These are phyloP conservation scores for Thaumetopoea pityocampa DNA, from an alignment of 1,140 invertebrate genomes.

Conservation along the genomic window DNA sequence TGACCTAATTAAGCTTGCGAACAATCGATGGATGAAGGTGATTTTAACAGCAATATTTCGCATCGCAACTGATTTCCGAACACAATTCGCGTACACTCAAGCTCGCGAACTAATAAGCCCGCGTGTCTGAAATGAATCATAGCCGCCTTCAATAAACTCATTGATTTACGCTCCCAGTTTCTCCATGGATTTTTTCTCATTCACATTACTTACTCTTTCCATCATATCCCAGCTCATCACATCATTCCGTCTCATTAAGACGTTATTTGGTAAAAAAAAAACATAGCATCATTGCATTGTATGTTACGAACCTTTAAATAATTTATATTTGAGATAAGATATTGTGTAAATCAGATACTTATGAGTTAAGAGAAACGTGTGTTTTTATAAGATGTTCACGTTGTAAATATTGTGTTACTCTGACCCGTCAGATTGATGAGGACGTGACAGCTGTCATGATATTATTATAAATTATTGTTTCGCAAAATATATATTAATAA, in stretches of 20 bases:
- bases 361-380: constrained; percentile 12
- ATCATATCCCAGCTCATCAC: constrained; percentile 12
- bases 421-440: no score
- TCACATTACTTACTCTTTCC: constrained; percentile 14
- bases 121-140: constrained; percentile 28
- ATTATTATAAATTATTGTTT: no score
- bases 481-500: no score
- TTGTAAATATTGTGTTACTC: no score
- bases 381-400: no score
- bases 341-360: constrained; percentile 15
- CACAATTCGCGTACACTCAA: no score
- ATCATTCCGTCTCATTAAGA: constrained; percentile 33
- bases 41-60: no score
- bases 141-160: constrained; percentile 20
- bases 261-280: constrained; percentile 25
- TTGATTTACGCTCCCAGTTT: constrained; percentile 13
- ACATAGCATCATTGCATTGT: constrained; percentile 16
- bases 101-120: no score
- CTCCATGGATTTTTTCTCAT: constrained; percentile 18
- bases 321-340: constrained; percentile 13
- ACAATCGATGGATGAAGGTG: no score
- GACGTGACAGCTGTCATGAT: no score
- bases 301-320: constrained; percentile 5
- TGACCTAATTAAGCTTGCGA: no score
- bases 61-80: no score